Evolutionary conservation across 2,113 vertebrate species (phyloP), one percentile per base, ranked within the genome.

Genomic region (Notothenia coriiceps): DNA sequence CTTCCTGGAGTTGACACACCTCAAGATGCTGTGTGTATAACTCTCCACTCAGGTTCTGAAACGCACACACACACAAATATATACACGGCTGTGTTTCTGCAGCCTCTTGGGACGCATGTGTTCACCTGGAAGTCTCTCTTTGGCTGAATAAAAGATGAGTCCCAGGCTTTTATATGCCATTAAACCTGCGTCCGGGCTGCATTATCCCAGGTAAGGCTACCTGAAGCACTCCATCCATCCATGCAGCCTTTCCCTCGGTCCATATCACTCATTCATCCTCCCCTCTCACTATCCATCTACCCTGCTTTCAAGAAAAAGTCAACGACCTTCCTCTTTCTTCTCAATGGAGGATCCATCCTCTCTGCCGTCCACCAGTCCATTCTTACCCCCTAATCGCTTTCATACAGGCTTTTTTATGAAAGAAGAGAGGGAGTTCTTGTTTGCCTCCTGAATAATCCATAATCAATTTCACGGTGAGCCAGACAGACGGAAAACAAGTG

Each of bases 361-460:
- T 84, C 72, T 65, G 70, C 74, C 10, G n/a, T 81, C 72, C 60
- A 0, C 20, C 20, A 14, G 2, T 87, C 89, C 90, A 90, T 91
- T 92, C 91, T 88, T 83, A 85, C 70, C 81, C 78, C 77, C 82
- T 88, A 80, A 89, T 93, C 87, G 64, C 83, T 90, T 86, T 88
- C 89, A 82, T 73, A 54, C 54, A 2, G 25, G 7, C 49, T 47
- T 85, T 94, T 94, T 95, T 92, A 86, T 95, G 94, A 95, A 95
- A 93, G 92, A 73, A 82, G 70, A 89, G 89, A 86, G 18, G 79
- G 63, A 76, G 81, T 80, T 91, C 91, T 89, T 89, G 89, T 79
- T 82, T 88, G 84, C 69, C 86, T 94, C 72, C 64, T 95, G 88
- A 95, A 95, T 96, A 95, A 95, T 92, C 92, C 87, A 95, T 91